Base-by-base conservation (phyloP, 2,113 vertebrate genomes). In the Brachyistius frenatus region DNA sequence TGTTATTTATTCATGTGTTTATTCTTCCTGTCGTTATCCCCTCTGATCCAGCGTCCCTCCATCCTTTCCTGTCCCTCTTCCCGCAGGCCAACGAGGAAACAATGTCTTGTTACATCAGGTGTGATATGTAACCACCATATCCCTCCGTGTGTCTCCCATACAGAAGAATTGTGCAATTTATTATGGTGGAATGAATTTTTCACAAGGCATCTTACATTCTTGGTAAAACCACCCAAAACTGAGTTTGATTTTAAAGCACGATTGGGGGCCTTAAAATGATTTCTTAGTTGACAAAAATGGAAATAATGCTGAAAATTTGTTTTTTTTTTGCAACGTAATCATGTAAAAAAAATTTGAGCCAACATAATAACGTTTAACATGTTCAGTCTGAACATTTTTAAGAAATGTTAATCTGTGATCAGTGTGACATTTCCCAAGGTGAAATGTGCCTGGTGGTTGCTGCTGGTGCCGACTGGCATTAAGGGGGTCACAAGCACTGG, bases 1-100 rank as follows among this genome's bases (percentile, higher is more conserved):
- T 77, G 80, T 93, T 92, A 92, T 92, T 92, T 91, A 93, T 93
- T 91, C 87, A 91, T 88, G 89, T 91, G 86, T 90, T 88, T 90
- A 88, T 89, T 89, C 86, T 84, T 88, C 83, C 90, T 91, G 86
- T 88, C 89, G 77, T 89, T 77, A 73, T 52, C 65, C 74, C 73
- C 74, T 77, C 80, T 32, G 52, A 85, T 83, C 81, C 78, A 50
- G 46, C 67, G 23, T 60, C 79, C 78, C 73, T 78, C 78, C 76
- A 66, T 81, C 83, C 73, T 55, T 61, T 87, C 83, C 66, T 78
- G 76, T 66, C 76, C 86, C 72, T 78, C 66, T 60, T 44, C 85
- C 86, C 76, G 83, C 79, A 49, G 61, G 64, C 76, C 83, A 73
- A 79, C 44, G 1, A 84, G 81, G 86, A 92, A 87, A 84, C 80